phyloP scores from a whole-genome alignment of 2,113 vertebrate genomes.

The Lepisosteus oculatus region DNA sequence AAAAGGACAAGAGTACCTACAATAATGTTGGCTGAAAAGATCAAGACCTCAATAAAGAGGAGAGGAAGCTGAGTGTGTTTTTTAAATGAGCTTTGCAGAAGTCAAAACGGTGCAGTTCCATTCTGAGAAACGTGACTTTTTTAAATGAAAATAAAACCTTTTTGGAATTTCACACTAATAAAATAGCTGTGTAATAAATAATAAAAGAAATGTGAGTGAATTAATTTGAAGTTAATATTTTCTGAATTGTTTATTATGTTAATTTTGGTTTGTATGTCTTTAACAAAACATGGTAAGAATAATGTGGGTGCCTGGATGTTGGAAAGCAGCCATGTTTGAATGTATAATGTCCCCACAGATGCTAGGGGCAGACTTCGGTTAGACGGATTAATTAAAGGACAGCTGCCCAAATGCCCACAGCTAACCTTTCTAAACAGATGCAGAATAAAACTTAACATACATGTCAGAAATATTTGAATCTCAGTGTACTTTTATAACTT shows the following conservation, averaged over 20 bases:
- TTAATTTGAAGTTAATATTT: slow-evolving; percentile 31
- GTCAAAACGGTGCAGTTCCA: too few species aligned
- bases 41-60: neutral
- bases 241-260: slow-evolving; percentile 42
- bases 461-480: too few species aligned
- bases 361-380: slow-evolving; percentile 58
- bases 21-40: slow-evolving; percentile 3
- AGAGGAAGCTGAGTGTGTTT: too few species aligned
- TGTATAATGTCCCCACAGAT: slow-evolving; percentile 53
- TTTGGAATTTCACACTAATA: too few species aligned
- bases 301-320: slow-evolving; percentile 53
- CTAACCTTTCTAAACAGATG: slow-evolving; percentile 32
- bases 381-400: slow-evolving; percentile 72
- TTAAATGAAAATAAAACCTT: too few species aligned
- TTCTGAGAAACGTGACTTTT: too few species aligned
- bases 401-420: slow-evolving; percentile 67
- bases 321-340: slow-evolving; percentile 48
- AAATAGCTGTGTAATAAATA: neutral
- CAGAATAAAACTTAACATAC: too few species aligned
- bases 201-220: neutral
- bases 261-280: slow-evolving; percentile 39
- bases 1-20: too few species aligned
- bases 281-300: slow-evolving; percentile 58
- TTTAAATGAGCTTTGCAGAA: too few species aligned
- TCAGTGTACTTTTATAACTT: too few species aligned